Conservation (phyloP, 1,140 invertebrate species). For the Papilio aristodemus region DNA sequence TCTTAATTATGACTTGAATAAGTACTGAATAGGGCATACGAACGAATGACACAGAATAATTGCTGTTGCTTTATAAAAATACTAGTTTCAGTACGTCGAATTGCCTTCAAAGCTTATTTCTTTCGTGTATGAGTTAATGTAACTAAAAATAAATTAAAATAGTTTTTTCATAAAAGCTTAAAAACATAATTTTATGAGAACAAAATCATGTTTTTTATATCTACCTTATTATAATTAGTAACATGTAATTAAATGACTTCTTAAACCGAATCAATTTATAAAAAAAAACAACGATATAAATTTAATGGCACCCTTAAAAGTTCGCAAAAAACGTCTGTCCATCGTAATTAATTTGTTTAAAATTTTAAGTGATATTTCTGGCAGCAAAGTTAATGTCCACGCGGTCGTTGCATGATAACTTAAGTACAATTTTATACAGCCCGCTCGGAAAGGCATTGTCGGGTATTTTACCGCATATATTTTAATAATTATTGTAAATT, state of each 20-base stretch:
- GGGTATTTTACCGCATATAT: conserved; percentile 27
- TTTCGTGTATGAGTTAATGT: too few relatives aligned
- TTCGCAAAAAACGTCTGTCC: not conserved
- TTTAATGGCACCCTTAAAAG: not conserved
- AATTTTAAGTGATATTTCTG: conserved; percentile 10
- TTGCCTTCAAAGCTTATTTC: too few relatives aligned
- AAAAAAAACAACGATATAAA: not conserved
- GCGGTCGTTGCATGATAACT: conserved; percentile 22
- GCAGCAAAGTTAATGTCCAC: conserved; percentile 24
- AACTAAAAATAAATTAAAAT: too few relatives aligned
- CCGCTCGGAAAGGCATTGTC: conserved; percentile 20
- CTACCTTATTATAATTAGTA: not conserved
- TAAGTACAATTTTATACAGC: conserved; percentile 22
- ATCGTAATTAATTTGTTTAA: not conserved
- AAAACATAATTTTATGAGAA: too few relatives aligned
- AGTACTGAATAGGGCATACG: not conserved
- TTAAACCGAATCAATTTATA: not conserved
- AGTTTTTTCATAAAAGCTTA: too few relatives aligned
- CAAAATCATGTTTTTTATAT: not conserved
- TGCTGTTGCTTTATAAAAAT: too few relatives aligned
- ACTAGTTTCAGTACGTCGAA: too few relatives aligned
- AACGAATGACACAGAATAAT: not conserved
- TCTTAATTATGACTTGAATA: not conserved
- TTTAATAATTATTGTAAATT: conserved; percentile 29
- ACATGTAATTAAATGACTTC: not conserved